Base-by-base conservation (phyloP, 1,140 invertebrate genomes). In the Conus betulinus region DNA sequence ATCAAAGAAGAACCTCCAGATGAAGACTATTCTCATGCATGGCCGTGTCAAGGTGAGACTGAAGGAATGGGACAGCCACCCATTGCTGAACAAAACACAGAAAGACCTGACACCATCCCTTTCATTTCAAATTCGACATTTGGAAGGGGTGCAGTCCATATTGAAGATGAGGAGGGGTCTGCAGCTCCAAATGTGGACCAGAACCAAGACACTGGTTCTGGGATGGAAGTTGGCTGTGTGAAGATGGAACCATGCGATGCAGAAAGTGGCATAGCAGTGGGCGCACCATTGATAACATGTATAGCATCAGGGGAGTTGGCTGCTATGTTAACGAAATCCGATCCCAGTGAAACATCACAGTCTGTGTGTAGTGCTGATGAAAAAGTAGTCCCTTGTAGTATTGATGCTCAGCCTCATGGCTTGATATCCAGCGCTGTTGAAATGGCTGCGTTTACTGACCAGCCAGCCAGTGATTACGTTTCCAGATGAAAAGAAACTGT, bases 1-100 rank as follows among this genome's bases (percentile, higher is more conserved):
- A 52, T 87, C 10, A 87, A 87, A 60, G 39, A 87, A 53, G 85
- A 87, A 78, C 85, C 85, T 8, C 85, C 23, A 57, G 67, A 78
- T 79, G 85, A 85, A 74, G 51, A 27, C 23, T 87, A 78, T 20
- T 53, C 39, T 3, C 74, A 57, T 57, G 85, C 85, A n/a, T 87
- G 67, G 85, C 23, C 85, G 8, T 17, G 53, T 78, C 4, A n/a
- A 6, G 52, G 11, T 15, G 71, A 87, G 67, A 10, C 67, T n/a
- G 74, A 57, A 79, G 51, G 57, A 63, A 20, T 23, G 20, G 25
- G 8, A 51, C 8, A 8, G 10, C 6, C 17, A 20, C 51, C 3
- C 51, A 53, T 51, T 81, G 39, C 51, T 81, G 13, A 53, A 5
- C 51, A 81, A 8, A 51, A 11, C 25, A 51, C 71, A 13, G 76